Base-by-base conservation (phyloP, 2,888 invertebrate species). In the Tetropium fuscum region DNA sequence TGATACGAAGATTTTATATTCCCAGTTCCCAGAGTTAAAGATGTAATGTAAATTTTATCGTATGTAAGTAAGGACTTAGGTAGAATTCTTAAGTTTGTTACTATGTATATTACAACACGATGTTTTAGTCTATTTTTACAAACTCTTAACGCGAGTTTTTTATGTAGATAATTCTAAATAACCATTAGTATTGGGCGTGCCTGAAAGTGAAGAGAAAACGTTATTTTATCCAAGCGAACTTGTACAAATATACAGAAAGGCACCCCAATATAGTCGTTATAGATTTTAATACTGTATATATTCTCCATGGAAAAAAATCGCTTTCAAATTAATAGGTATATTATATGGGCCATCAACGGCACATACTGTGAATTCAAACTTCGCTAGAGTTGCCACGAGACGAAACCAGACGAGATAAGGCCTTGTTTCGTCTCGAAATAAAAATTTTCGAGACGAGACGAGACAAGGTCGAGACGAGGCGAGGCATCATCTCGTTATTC, bases 131-230 rank as follows among this genome's bases (percentile, higher is more conserved):
- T 51, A 51, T 51, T 66, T 66, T 68, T 62, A 56, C 61, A 56
- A 61, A 64, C 69, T 69, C 69, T 49, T n/a, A 49, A 48, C 3
- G 53, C 43, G 63, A 62, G 70, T 61, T 59, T 64, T 65, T 67
- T 53, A 62, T 68, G 67, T 66, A 67, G 67, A 67, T 70, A 64
- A 68, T 69, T 70, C 67, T 69, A 70, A 70, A 69, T 63, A 60
- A 58, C 65, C 64, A 60, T 60, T 68, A 66, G 64, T 59, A 60
- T 53, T 54, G 56, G 38, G 58, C 49, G 63, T 68, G 69, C 64
- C 67, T 60, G 60, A 57, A 57, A 45, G 16, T 36, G 10, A 40
- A 38, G 36, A 25, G 34, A 49, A 20, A 49, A 25, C 54, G 43
- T 58, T 65, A 38, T 47, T 53, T 49, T 43, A 48, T 44, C 34